Evolutionary conservation across 1,140 invertebrate genomes (phyloP), one percentile per base, ranked within the genome.

Genomic region (Adoxophyes honmai): DNA sequence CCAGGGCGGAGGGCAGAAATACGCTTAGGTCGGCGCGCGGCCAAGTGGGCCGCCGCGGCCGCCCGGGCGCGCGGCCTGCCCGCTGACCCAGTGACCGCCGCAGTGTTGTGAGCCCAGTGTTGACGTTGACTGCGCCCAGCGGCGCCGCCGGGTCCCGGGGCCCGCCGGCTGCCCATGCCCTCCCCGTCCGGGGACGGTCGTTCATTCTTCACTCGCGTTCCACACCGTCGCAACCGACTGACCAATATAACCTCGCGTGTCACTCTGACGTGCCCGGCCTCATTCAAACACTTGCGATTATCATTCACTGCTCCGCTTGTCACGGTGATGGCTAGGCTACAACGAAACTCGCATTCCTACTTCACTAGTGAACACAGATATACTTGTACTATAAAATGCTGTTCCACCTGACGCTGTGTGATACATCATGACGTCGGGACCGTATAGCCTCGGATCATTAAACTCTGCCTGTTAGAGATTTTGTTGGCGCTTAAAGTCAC

Each of bases 21-120:
- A 73, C 65, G 64, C 64, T 57, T 68, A 70, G 68, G 65, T 70
- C 51, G 71, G 70, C 71, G 66, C 48, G 62, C 56, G 53, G 61
- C 64, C 63, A 66, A 64, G 55, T 62, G 55, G 64, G 64, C 63
- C 58, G 66, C 35, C 59, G 52, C 21, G 13, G 61, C 64, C 53
- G 37, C 62, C 66, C 64, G 68, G 66, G 55, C 62, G 44, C 57
- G 52, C 60, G 70, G 59, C 57, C 68, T 63, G 57, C 66, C 66
- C 61, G 55, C 52, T 65, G 59, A 60, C 62, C 58, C 52, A 60
- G 52, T 65, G 59, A 65, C 62, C 62, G 59, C 52, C 55, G 57
- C 52, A 55, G 59, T 68, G 64, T 59, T 58, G 63, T 62, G 56
- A 58, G 61, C 60, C 58, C 42, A 58, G 64, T 64, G 68, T 60